A percentile compares a stretch with the other conserved stretches of the same genome.
Conservation (phyloP, 23 tunicate genomes). For the Trididemnum clinides region DNA sequence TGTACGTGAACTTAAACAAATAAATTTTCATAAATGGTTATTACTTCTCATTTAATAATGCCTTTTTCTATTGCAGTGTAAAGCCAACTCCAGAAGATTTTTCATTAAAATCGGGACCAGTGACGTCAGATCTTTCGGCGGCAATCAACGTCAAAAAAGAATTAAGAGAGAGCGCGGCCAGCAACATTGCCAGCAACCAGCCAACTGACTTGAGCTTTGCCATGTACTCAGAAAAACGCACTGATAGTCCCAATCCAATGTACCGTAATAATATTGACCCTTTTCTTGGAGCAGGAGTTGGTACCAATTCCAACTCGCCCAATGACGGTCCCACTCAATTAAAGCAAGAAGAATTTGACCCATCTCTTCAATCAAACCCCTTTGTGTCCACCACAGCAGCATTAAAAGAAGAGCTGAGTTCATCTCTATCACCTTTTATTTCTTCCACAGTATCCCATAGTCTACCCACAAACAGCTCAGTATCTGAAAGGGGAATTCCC, state of each 20-base stretch:
- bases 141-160: constrained; percentile 34
- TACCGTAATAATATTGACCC: constrained; percentile 70
- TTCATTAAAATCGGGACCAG: constrained; percentile 70
- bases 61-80: constrained; percentile 37
- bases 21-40: too few species aligned
- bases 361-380: constrained; percentile 1
- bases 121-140: constrained; percentile 19
- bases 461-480: neutral
- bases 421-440: neutral
- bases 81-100: constrained; percentile 88
- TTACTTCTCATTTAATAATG: too few species aligned
- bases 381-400: constrained; percentile 3
- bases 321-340: constrained; percentile 34
- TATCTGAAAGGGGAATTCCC: too few species aligned
- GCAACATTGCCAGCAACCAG: constrained; percentile 38
- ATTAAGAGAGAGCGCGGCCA: constrained; percentile 10
- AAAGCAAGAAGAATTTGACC: neutral
- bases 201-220: constrained; percentile 65
- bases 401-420: neutral
- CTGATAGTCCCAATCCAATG: constrained; percentile 16
- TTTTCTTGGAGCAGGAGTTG: constrained; percentile 44
- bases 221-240: constrained; percentile 40
- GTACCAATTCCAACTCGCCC: neutral
- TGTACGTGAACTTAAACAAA: too few species aligned
- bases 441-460: neutral